Base-by-base conservation (phyloP, 2,888 invertebrate species). In the Girardia tigrina region DNA sequence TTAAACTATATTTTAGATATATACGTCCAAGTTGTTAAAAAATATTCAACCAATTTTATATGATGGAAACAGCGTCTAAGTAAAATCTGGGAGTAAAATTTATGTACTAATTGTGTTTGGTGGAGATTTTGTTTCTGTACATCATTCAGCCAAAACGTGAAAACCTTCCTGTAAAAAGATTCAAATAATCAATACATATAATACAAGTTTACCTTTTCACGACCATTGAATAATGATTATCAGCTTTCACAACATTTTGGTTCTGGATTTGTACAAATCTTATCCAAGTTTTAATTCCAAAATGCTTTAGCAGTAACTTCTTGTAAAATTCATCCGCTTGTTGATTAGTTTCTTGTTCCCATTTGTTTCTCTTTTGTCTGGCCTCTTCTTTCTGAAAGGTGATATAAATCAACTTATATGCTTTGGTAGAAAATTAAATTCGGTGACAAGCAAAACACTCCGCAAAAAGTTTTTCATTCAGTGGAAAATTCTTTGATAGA, bases 21-120 rank as follows among this genome's bases (percentile, higher is more conserved):
- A n/a, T n/a, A n/a, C n/a, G n/a, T n/a, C n/a, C n/a, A n/a, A n/a
- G n/a, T n/a, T n/a, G n/a, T n/a, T n/a, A n/a, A n/a, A n/a, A n/a
- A n/a, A n/a, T n/a, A 56, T 56, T 23, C 23, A 4, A 56, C 56
- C 23, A 56, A 56, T 56, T 56, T 56, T 23, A 56, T 56, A 23
- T 56, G 56, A 56, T 56, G 56, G n/a, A 56, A 56, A 56, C 56
- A 56, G n/a, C 56, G 4, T 56, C 56, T 56, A n/a, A 56, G 4
- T 56, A 56, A 56, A 56, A 56, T 56, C 4, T n/a, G 56, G 23
- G n/a, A 56, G 23, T 56, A 56, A 56, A 56, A 56, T 4, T n/a
- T 56, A 20, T 56, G n/a, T 6, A 56, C 56, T 20, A 56, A 20
- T 56, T 56, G n/a, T 20, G n/a, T 23, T 8, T 8, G 56, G 23